Conservation (phyloP, 1,140 invertebrate species). For the Drosophila gunungcola region DNA sequence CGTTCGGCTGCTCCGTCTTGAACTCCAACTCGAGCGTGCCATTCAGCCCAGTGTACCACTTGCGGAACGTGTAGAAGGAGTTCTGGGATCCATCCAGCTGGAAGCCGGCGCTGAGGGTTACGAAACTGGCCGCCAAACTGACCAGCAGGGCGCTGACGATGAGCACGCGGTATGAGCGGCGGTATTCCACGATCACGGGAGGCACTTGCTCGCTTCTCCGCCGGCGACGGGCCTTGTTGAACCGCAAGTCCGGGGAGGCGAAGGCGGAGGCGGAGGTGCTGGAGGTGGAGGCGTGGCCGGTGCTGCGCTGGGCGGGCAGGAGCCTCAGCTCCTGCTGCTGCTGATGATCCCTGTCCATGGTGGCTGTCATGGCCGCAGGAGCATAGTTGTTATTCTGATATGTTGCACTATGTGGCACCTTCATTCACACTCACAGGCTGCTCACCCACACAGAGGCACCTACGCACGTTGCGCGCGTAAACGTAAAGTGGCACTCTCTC, state of each 20-base stretch:
- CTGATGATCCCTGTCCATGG: conserved; percentile 51
- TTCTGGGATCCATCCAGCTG: conserved; percentile 93
- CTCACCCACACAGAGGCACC: conserved; percentile 29
- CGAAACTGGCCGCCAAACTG: conserved; percentile 65
- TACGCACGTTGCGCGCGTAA: conserved; percentile 78
- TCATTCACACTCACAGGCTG: conserved; percentile 62
- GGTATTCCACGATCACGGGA: conserved; percentile 55
- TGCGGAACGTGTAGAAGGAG: conserved; percentile 95
- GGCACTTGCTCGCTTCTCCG: conserved; percentile 45
- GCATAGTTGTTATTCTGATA: conserved; percentile 64
- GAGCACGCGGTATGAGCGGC: conserved; percentile 71
- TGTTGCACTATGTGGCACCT: conserved; percentile 73
- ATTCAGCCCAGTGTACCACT: conserved; percentile 94
- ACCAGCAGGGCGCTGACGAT: conserved; percentile 69
- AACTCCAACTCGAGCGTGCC: conserved; percentile 96
- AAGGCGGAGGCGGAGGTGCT: conserved; percentile 30
- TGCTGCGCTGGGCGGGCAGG: conserved; percentile 13
- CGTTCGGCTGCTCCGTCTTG: conserved; percentile 95
- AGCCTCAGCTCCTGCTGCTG: conserved; percentile 33
- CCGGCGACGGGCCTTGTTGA: conserved; percentile 68
- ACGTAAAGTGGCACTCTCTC: conserved; percentile 66
- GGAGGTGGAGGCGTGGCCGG: conserved; percentile 20
- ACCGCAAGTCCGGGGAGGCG: conserved; percentile 61
- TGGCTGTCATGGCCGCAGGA: conserved; percentile 56
- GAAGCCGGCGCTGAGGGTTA: conserved; percentile 86